Evolutionary conservation across 2,797 vertebrate species (phyloP).

Genomic region (Hoplostethus atlanticus): DNA sequence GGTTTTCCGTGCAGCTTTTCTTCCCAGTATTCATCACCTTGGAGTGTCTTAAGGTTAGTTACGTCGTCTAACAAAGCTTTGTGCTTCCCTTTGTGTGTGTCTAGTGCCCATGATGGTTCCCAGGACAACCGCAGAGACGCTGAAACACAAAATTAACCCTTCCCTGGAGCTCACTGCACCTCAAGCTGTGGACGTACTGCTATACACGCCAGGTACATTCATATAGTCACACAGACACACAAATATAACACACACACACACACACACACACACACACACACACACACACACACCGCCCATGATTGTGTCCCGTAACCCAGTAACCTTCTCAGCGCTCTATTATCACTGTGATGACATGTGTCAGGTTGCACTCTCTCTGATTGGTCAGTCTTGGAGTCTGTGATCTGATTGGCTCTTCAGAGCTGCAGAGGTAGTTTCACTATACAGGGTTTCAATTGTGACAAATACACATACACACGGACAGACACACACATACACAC

Average conservation of each 20-base stretch:
- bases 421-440: conserved; percentile 25
- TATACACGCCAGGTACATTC: conserved; percentile 92
- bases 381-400: neutral
- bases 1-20: neutral
- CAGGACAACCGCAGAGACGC: conserved; percentile 92
- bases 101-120: conserved; percentile 93
- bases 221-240: neutral
- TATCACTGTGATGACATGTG: neutral
- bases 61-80: conserved; percentile 8
- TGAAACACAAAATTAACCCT: conserved; percentile 98
- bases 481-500: neutral
- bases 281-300: neutral
- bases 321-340: conserved; percentile 1
- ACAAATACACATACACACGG: neutral
- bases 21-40: neutral
- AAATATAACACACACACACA: too few relatives aligned
- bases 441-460: conserved; percentile 7
- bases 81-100: conserved; percentile 28
- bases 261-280: conserved; percentile 12
- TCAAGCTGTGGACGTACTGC: conserved; percentile 89
- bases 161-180: conserved; percentile 89
- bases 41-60: neutral
- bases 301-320: neutral
- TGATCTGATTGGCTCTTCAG: conserved; percentile 5
- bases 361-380: conserved; percentile 18